phyloP scores from a whole-genome alignment of 2,797 vertebrate genomes.

The Catharus ustulatus region DNA sequence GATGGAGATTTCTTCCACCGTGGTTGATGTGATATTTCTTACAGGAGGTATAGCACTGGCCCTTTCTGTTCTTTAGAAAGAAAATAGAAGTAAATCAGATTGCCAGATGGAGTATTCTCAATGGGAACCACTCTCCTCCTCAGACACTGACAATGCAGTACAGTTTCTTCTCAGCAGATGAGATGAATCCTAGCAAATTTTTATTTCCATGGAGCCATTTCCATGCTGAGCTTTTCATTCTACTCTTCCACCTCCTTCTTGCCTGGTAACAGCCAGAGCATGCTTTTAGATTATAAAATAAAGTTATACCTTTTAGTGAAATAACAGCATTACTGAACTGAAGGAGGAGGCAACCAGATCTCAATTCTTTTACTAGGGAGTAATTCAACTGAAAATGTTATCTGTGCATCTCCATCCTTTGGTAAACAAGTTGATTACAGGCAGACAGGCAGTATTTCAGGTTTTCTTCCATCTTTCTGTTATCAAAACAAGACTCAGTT shows the following conservation, averaged over 20 bases:
- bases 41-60: background rate
- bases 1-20: background rate
- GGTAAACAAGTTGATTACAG: background rate
- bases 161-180: background rate
- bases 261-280: background rate
- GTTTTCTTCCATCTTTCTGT: background rate
- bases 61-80: background rate
- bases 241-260: background rate
- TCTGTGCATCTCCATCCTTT: background rate
- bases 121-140: background rate
- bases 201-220: background rate
- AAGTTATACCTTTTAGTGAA: background rate
- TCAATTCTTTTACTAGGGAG: background rate
- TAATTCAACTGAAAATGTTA: background rate
- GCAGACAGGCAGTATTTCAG: background rate
- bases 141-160: background rate
- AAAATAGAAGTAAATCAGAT: background rate
- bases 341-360: background rate
- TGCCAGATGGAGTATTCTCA: background rate
- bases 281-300: background rate
- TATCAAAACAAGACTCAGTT: background rate
- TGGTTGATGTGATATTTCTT: rapidly evolving
- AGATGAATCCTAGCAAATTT: background rate
- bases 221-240: slow-evolving; percentile 16
- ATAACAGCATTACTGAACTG: background rate